Percentiles rank a stretch among this genome's conserved stretches.
phyloP scores from a whole-genome alignment of 2,113 vertebrate genomes.

The Malurus cyaneus region DNA sequence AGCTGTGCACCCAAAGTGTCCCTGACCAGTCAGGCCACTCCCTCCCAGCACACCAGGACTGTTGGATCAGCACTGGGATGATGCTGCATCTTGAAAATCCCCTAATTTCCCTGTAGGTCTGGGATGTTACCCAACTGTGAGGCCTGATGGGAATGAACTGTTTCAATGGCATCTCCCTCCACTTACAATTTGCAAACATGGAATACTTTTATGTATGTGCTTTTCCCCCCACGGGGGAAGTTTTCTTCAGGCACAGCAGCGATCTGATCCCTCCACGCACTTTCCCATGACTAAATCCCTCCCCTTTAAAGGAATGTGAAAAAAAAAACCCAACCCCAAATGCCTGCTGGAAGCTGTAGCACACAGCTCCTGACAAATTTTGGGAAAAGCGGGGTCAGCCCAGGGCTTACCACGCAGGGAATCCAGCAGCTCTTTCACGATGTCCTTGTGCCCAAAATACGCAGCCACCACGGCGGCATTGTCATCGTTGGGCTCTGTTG shows the following conservation, averaged over 20 bases:
- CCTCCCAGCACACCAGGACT: background rate
- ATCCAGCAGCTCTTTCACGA: constrained; percentile 86
- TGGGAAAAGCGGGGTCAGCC: background rate
- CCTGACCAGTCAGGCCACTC: background rate
- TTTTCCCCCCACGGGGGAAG: background rate
- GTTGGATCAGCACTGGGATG: background rate
- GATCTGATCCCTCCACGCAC: background rate
- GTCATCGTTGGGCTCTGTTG: constrained; percentile 79
- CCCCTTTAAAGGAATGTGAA: background rate
- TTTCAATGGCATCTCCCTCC: background rate
- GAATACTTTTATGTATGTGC: background rate
- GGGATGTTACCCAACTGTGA: background rate
- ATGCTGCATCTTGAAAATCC: constrained; percentile 5
- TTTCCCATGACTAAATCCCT: background rate
- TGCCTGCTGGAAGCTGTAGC: background rate
- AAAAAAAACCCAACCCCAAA: background rate
- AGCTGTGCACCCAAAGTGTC: background rate
- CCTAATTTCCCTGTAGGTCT: background rate
- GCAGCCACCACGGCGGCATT: constrained; percentile 89
- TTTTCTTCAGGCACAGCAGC: background rate
- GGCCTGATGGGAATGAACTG: background rate
- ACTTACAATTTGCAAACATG: background rate
- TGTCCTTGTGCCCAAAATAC: constrained; percentile 77
- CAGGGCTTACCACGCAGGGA: constrained; percentile 78
- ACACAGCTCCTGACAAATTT: background rate